Percentiles rank a stretch among this genome's conserved stretches.
Conservation (phyloP, 2,797 vertebrate species). For the Spatula versicolor region DNA sequence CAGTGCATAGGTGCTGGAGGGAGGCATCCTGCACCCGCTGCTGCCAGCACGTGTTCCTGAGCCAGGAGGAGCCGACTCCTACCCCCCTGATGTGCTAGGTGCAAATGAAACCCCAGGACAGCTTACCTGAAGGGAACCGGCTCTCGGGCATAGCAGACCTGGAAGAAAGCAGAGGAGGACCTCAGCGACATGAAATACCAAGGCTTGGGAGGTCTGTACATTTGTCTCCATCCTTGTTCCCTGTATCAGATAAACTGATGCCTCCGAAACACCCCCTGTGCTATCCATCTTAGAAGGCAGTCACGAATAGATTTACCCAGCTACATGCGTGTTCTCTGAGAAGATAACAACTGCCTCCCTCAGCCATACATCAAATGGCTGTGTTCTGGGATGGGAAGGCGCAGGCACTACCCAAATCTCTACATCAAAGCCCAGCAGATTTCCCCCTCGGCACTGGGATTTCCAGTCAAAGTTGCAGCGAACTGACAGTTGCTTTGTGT, state of each 20-base stretch:
- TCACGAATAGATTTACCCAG: constrained; percentile 47
- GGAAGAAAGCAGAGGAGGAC: not conserved
- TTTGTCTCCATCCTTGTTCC: constrained; percentile 51
- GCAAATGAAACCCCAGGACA: not conserved
- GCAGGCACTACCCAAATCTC: not conserved
- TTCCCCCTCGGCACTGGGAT: not conserved
- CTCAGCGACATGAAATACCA: not conserved
- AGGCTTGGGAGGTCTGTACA: not conserved
- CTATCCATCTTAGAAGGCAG: constrained; percentile 25
- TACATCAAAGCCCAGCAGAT: constrained; percentile 25
- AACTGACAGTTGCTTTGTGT: constrained; percentile 1
- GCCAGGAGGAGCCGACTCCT: not conserved
- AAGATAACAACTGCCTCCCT: constrained; percentile 58
- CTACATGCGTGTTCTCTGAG: not conserved
- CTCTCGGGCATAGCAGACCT: not conserved
- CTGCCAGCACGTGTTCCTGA: fast-evolving
- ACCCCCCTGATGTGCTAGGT: not conserved
- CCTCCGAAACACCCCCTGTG: not conserved
- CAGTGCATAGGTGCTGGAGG: not conserved
- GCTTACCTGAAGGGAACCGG: not conserved
- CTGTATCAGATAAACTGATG: constrained; percentile 50
- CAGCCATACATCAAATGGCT: constrained; percentile 55
- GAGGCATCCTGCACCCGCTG: not conserved
- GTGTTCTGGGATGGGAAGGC: not conserved
- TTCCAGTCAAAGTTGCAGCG: not conserved